Evolutionary conservation across 1,140 invertebrate species (phyloP), one percentile per base, ranked within the genome.

Genomic region (Drosophila micromelanica): DNA sequence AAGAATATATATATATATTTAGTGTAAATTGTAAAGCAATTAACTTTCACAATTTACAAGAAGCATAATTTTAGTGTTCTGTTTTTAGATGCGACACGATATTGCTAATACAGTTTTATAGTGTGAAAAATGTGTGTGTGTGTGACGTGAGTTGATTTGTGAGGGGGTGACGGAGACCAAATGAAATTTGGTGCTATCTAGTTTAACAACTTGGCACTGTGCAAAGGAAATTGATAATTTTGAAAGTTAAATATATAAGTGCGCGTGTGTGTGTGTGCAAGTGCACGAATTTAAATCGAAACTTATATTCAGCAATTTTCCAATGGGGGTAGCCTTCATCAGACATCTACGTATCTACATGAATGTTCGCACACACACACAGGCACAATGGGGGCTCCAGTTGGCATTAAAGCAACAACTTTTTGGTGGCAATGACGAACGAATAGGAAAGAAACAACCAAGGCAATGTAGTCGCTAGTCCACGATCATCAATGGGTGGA

Each of bases 211-310:
- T 59, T 68, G 63, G 5, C 40, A 71, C 35, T 64, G 35, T 49
- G 52, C 15, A 55, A 73, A 68, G 63, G 55, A 67, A 73, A 46
- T 68, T 68, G 55, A 73, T 73, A 60, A 68, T 73, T 73, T 73
- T 73, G 35, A 73, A 67, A 68, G 64, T 68, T 35, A 35, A 43
- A 68, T 61, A 38, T 48, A 40, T 64, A 23, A 30, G 43, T 49
- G 49, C 30, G 56, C 52, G 40, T 48, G 57, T 37, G 40, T 46
- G 38, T 68, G n/a, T 27, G 9, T 40, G 32, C 20, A 45, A 52
- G 57, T 37, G 70, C 56, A 76, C 48, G n/a, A 61, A 71, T 72
- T 48, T 42, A 1, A 51, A 61, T 42, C n/a, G 5, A 42, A 52
- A 35, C 56, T 49, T 76, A 32, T 61, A 42, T 68, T 68, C 49